These are phyloP conservation scores for Corythornis madagascariensis DNA, from an alignment of 2,113 vertebrate species.

Conservation along the genomic window DNA sequence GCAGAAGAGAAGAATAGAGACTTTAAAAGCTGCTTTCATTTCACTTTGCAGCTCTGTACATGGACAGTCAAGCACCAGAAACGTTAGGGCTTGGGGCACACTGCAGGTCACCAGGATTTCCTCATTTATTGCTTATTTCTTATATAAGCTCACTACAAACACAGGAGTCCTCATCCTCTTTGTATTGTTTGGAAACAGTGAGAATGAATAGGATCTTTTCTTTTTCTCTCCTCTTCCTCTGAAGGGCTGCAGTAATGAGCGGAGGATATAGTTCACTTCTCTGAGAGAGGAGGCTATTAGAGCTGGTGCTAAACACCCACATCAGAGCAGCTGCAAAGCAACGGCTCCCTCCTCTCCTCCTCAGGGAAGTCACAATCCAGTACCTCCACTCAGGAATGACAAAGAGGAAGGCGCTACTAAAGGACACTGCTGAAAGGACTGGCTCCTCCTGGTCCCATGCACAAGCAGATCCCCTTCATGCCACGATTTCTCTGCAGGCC, in stretches of 20 bases:
- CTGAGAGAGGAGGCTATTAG: conserved; percentile 64
- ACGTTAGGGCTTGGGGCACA: not conserved
- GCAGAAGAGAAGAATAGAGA: conserved; percentile 40
- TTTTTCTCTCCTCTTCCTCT: conserved; percentile 36
- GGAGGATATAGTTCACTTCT: conserved; percentile 52
- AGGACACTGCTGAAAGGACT: not conserved
- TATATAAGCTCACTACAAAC: conserved; percentile 54
- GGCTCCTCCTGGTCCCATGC: rapidly evolving
- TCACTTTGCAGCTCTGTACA: not conserved
- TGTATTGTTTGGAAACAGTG: conserved; percentile 61
- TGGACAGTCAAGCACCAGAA: conserved; percentile 27
- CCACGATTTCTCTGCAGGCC: rapidly evolving
- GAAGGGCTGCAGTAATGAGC: conserved; percentile 59
- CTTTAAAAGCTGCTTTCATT: conserved; percentile 65
- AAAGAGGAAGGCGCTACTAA: not conserved
- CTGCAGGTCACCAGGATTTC: conserved; percentile 60
- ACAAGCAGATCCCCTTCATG: rapidly evolving
- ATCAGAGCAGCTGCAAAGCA: conserved; percentile 18
- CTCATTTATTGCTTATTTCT: conserved; percentile 61
- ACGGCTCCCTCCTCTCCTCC: conserved; percentile 41
- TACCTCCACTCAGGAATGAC: not conserved
- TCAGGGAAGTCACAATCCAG: not conserved
- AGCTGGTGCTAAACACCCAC: conserved; percentile 60
- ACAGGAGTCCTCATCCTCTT: conserved; percentile 52
- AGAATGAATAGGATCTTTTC: conserved; percentile 34